Evolutionary conservation across 2,888 invertebrate genomes (phyloP).

Genomic region (Clanis bilineata): DNA sequence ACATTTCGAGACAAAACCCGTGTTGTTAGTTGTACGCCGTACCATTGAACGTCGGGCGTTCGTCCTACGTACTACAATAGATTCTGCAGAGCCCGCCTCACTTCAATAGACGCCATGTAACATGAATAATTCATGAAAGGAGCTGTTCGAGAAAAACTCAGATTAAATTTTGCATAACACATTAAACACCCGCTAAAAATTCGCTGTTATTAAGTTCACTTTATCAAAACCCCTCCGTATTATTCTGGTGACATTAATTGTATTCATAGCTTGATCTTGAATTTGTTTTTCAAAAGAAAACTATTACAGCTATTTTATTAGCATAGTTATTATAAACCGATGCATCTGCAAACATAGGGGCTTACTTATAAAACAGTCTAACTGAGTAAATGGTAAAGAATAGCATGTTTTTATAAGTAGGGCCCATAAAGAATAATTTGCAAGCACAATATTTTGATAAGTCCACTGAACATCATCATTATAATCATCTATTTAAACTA

Average conservation of each 20-base stretch:
- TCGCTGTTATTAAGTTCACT: constrained; percentile 9
- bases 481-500: too few relatives aligned
- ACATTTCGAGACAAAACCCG: constrained; percentile 7
- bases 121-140: constrained; percentile 38
- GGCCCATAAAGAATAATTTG: too few relatives aligned
- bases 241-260: background rate
- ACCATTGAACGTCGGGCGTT: constrained; percentile 3
- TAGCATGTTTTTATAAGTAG: too few relatives aligned
- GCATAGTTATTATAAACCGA: background rate
- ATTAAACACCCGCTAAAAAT: constrained; percentile 21
- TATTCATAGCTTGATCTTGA: background rate
- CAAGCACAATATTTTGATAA: too few relatives aligned
- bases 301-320: background rate
- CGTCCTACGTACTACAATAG: constrained; percentile 12
- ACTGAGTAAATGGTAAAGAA: too few relatives aligned
- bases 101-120: constrained; percentile 25
- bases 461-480: too few relatives aligned
- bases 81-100: constrained; percentile 16
- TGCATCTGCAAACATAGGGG: too few relatives aligned
- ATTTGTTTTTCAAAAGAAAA: background rate
- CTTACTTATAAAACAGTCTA: too few relatives aligned
- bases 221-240: background rate
- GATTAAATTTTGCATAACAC: constrained; percentile 35
- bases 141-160: constrained; percentile 29
- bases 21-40: background rate